Conservation (phyloP, 2,888 invertebrate genomes). For the Mechanitis mazaeus region DNA sequence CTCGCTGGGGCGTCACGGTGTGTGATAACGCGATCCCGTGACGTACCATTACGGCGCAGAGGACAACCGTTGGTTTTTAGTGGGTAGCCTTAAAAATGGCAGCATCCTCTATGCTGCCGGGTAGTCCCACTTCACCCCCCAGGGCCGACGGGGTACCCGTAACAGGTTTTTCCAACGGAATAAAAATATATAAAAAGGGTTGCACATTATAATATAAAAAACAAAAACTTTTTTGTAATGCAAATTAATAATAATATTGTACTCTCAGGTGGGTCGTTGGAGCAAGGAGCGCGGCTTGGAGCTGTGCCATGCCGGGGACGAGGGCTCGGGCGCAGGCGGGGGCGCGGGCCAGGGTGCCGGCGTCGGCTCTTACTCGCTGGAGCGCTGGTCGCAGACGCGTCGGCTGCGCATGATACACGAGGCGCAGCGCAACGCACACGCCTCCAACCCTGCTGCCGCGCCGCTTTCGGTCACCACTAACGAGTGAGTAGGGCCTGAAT, state of each 20-base stretch:
- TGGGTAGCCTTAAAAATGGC: no score
- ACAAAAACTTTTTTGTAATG: background rate
- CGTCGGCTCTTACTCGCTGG: slow-evolving; percentile 60
- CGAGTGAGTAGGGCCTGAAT: slow-evolving; percentile 15
- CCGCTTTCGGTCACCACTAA: slow-evolving; percentile 21
- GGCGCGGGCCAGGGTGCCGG: slow-evolving; percentile 43
- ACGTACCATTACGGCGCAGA: no score
- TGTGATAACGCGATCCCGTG: no score
- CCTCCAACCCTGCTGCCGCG: slow-evolving; percentile 30
- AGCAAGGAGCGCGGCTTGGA: slow-evolving; percentile 64
- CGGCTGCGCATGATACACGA: slow-evolving; percentile 69
- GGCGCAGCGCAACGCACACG: slow-evolving; percentile 51
- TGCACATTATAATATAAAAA: no score
- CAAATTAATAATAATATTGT: background rate
- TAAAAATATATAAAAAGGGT: no score
- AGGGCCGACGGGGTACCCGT: no score
- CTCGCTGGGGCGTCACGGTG: no score
- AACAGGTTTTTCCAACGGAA: no score
- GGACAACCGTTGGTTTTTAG: no score
- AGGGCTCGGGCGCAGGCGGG: slow-evolving; percentile 36
- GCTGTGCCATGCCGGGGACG: slow-evolving; percentile 55
- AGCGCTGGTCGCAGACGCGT: slow-evolving; percentile 69
- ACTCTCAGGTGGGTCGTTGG: slow-evolving; percentile 59
- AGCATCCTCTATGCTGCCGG: no score
- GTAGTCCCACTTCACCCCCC: no score